These are phyloP conservation scores for Entomobrya proxima DNA, from an alignment of 2,888 invertebrate genomes.

Conservation along the genomic window DNA sequence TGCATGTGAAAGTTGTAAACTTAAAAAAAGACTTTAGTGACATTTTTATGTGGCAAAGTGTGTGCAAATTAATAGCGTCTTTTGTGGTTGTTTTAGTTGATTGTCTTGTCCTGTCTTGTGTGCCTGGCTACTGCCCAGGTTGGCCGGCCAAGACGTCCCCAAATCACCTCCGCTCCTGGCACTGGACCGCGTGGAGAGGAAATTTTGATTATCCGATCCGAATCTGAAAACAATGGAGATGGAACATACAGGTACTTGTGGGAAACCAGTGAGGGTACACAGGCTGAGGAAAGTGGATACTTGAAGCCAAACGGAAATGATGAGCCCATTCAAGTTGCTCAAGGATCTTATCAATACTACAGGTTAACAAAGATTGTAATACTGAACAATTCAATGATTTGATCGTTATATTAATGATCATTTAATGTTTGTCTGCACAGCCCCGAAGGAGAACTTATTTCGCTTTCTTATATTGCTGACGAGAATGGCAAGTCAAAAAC, in stretches of 20 bases:
- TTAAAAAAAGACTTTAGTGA: too few species aligned
- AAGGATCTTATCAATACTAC: constrained; percentile 68
- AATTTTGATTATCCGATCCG: constrained; percentile 62
- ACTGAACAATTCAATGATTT: not conserved
- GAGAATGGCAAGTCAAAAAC: not conserved
- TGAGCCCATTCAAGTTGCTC: constrained; percentile 70
- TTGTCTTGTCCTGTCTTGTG: constrained; percentile 60
- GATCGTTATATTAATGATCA: not conserved
- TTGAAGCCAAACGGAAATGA: constrained; percentile 68
- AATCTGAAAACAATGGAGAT: constrained; percentile 66
- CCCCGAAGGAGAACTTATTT: constrained; percentile 66
- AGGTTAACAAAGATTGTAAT: not conserved
- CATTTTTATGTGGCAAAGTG: not conserved
- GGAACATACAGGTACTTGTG: constrained; percentile 66
- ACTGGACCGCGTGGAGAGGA: constrained; percentile 53
- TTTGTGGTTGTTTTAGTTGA: constrained; percentile 41
- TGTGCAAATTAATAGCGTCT: not conserved
- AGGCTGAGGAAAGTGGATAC: constrained; percentile 65
- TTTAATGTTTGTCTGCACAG: not conserved
- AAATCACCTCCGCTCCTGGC: not conserved
- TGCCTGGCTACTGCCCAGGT: constrained; percentile 64
- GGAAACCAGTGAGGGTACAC: constrained; percentile 69
- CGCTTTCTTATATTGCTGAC: constrained; percentile 10
- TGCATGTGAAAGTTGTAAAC: too few species aligned
- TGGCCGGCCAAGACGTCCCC: constrained; percentile 44